A percentile compares a stretch with the other conserved stretches of the same genome.
Conservation (phyloP, 2,113 vertebrate species). For the Pleuronectes platessa region DNA sequence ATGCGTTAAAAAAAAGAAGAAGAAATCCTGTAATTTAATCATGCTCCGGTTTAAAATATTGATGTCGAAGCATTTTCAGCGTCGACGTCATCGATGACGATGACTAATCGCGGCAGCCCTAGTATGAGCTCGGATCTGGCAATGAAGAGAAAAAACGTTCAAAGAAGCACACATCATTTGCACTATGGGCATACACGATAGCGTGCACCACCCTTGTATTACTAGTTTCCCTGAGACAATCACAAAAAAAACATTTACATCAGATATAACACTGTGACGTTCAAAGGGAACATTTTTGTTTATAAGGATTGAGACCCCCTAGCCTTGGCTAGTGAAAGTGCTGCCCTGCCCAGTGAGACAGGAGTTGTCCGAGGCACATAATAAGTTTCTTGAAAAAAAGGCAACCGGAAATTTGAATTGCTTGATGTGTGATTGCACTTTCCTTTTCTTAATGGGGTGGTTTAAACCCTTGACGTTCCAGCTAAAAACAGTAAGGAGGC, state of each 20-base stretch:
- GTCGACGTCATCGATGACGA: no score
- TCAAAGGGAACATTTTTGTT: not conserved
- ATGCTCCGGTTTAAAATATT: no score
- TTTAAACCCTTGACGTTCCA: constrained; percentile 10
- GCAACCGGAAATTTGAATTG: not conserved
- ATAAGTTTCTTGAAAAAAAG: not conserved
- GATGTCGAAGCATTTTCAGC: no score
- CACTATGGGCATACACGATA: not conserved
- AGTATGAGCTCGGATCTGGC: not conserved
- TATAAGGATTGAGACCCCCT: not conserved
- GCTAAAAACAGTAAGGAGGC: not conserved
- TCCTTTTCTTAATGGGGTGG: not conserved
- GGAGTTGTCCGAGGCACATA: not conserved
- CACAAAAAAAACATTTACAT: not conserved
- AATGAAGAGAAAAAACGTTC: not conserved
- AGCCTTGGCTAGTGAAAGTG: not conserved
- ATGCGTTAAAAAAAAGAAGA: no score
- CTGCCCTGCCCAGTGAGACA: not conserved
- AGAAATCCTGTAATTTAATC: no score
- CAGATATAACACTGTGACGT: not conserved
- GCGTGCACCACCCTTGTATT: no score
- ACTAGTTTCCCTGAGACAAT: no score
- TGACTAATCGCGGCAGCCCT: no score
- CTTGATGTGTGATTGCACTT: not conserved
- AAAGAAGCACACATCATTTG: not conserved